Evolutionary conservation across 2,888 invertebrate species (phyloP), one percentile per base, ranked within the genome.

Genomic region (Urechis unicinctus): DNA sequence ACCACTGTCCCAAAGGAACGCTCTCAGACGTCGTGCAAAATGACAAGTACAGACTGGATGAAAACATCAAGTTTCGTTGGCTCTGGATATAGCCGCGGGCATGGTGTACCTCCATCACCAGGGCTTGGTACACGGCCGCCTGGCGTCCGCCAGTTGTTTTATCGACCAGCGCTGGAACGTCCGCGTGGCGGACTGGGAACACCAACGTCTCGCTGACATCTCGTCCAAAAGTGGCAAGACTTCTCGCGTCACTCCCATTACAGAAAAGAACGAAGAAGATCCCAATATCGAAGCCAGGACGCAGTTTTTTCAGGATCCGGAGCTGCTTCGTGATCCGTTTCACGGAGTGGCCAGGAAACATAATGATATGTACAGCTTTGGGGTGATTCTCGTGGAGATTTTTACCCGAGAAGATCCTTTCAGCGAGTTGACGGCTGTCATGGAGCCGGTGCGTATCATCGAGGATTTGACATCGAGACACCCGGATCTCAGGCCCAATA

Each of bases 151-250:
- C 13, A 61, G 59, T 52, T 74, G 75, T 53, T 53, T 71, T 22
- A 62, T 77, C 17, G 77, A 76, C 59, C 47, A 48, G 2, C 59
- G 67, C 5, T 77, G 75, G 74, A 70, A 63, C 1, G 67, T 74
- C 6, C 69, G 70, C 53, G 64, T 76, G 1, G 62, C 67, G 3
- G 70, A 71, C 49, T 75, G 75, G 75, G 68, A 69, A 50, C 68
- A 66, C 17, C 5, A 29, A 1, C n/a, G 25, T 24, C 25, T 49
- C 21, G 42, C 9, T 9, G 26, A 44, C 17, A 5, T n/a, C 5
- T 5, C 13, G 24, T 25, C 6, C 9, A 42, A n/a, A 4, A 21
- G 24, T 5, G 43, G 43, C 5, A 17, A n/a, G 5, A 9, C 17
- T 36, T 36, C 36, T 9, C 9, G 36, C 9, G 36, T 36, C 36